Evolutionary conservation across 2,797 vertebrate genomes (phyloP).

Genomic region (Danio aesculapii): DNA sequence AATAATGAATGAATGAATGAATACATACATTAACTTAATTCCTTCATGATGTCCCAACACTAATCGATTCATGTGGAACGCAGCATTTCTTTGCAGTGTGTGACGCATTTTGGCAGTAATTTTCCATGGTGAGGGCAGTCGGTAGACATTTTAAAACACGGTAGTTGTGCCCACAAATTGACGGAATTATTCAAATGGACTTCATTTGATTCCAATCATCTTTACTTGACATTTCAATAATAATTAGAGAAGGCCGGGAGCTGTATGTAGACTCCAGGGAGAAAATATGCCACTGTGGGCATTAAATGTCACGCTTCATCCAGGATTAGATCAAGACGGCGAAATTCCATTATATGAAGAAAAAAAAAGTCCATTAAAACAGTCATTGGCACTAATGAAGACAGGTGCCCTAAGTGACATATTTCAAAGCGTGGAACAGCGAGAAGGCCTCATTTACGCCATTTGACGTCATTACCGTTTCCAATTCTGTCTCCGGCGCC

Average conservation of each 20-base stretch:
- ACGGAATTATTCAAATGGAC: slow-evolving; percentile 26
- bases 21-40: no score
- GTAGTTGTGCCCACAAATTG: slow-evolving; percentile 24
- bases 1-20: no score
- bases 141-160: neutral
- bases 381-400: slow-evolving; percentile 55
- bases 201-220: slow-evolving; percentile 50
- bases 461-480: slow-evolving; percentile 53
- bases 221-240: slow-evolving; percentile 60
- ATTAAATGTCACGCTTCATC: slow-evolving; percentile 59
- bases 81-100: no score
- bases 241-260: slow-evolving; percentile 36
- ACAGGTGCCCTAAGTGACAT: slow-evolving; percentile 54
- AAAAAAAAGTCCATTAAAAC: slow-evolving; percentile 57
- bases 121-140: slow-evolving; percentile 5
- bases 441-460: slow-evolving; percentile 46
- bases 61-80: no score
- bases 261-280: slow-evolving; percentile 39
- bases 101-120: neutral
- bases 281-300: slow-evolving; percentile 47
- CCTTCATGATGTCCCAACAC: no score
- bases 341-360: slow-evolving; percentile 46
- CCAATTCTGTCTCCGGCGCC: slow-evolving; percentile 44
- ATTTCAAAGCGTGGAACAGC: slow-evolving; percentile 33
- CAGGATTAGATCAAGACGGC: slow-evolving; percentile 26